phyloP scores from a whole-genome alignment of 92 coral and sea anemone genomes.

The Porites evermanni region DNA sequence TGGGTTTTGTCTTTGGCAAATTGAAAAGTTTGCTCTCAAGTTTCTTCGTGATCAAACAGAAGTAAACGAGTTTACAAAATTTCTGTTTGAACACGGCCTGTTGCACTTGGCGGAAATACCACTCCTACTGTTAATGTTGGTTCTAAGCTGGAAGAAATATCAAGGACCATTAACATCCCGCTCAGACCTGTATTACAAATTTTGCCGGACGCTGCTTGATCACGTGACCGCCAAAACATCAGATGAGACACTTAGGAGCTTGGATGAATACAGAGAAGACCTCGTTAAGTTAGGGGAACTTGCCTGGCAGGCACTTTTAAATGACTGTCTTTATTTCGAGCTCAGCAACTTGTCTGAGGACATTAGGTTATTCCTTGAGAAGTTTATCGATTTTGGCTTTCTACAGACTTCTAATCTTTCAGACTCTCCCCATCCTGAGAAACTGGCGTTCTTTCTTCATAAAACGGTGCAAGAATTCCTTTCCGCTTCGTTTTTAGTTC shows the following conservation, averaged over 20 bases:
- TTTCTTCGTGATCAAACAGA: not conserved
- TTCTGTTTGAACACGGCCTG: not conserved
- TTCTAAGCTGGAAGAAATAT: constrained; percentile 12
- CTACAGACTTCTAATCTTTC: not conserved
- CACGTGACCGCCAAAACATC: constrained; percentile 5
- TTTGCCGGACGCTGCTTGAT: constrained; percentile 21
- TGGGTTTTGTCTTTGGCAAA: constrained; percentile 12
- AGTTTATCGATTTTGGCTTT: not conserved
- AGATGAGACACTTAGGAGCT: not conserved
- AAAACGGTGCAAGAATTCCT: constrained; percentile 45
- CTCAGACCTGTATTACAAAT: not conserved
- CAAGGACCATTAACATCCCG: not conserved
- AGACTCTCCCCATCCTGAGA: not conserved
- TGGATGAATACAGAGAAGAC: constrained; percentile 15
- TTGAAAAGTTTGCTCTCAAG: constrained; percentile 6
- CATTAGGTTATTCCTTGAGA: not conserved
- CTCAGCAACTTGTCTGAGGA: constrained; percentile 4
- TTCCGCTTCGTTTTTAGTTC: constrained; percentile 33
- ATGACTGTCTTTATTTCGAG: constrained; percentile 7
- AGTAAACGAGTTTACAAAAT: not conserved
- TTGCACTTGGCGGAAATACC: constrained; percentile 25
- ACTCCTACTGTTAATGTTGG: not conserved
- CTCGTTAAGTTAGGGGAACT: constrained; percentile 17
- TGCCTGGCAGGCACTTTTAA: constrained; percentile 31
- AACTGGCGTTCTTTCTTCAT: constrained; percentile 22